A percentile compares a stretch with the other conserved stretches of the same genome.
These are phyloP conservation scores for Ovibos moschatus DNA, from an alignment of 2,113 vertebrate genomes.

Conservation along the genomic window DNA sequence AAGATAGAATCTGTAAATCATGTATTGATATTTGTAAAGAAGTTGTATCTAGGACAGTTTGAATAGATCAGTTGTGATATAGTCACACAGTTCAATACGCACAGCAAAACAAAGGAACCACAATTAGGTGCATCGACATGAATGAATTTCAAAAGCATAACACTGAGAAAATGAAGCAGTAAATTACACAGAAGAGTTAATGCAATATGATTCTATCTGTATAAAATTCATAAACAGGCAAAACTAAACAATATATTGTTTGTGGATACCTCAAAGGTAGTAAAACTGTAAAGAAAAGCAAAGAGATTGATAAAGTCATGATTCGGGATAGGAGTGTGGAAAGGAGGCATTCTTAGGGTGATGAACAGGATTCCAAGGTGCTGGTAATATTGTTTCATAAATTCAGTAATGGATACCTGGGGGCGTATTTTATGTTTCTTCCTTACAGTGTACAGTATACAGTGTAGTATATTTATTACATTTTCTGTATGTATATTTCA, in stretches of 20 bases:
- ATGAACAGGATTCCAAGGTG: background rate
- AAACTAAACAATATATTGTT: background rate
- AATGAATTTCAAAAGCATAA: background rate
- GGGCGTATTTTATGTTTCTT: background rate
- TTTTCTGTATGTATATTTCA: background rate
- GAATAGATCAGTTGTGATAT: background rate
- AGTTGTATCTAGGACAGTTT: background rate
- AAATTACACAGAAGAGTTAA: background rate
- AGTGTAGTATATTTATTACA: background rate
- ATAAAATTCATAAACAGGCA: background rate
- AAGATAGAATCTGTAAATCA: background rate
- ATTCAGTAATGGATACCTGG: background rate
- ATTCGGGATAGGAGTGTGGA: background rate
- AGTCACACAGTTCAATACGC: background rate
- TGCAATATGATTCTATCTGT: background rate
- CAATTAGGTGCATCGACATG: fast-evolving
- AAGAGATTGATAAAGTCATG: background rate
- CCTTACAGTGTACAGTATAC: background rate
- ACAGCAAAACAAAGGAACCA: background rate
- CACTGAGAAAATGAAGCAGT: background rate
- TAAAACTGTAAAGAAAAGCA: background rate
- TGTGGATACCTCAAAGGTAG: background rate
- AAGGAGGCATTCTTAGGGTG: background rate
- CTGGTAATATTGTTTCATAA: background rate
- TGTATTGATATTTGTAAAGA: background rate